Base-by-base conservation (phyloP, 2,888 invertebrate species). In the Andrena praecox region DNA sequence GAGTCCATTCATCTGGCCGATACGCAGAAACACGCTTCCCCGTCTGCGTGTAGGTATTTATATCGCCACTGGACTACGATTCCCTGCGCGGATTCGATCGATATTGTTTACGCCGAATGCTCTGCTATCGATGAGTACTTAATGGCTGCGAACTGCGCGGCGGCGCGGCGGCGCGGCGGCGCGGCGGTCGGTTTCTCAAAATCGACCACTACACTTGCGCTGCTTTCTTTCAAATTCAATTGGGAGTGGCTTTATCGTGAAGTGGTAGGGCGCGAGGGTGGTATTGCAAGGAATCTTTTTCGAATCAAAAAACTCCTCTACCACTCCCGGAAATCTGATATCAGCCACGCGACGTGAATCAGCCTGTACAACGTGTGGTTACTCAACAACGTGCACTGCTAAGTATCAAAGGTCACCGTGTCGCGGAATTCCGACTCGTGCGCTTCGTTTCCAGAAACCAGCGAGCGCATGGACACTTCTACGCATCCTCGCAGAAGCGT, bases 1-100 rank as follows among this genome's bases (percentile, higher is more conserved):
- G 48, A 59, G 62, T 50, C 63, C 67, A 67, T 78, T 78, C 77
- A 78, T 78, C 62, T 48, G 33, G 63, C 64, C 29, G 29, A 60
- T 31, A 73, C 52, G 35, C 62, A 31, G 16, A 67, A 31, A 24
- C 5, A 63, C 52, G 35, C 42, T 33, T 31, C 20, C 29, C 33
- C 35, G 29, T 27, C 29, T n/a, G 24, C 27, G 59, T 10, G 29
- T 20, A 20, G 20, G 20, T 70, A 60, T 70, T 59, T 72, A 31
- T 66, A 56, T 52, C 20, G 24, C 31, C 10, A 12, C 12, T 35
- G 33, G 12, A 63, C 54, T 33, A 20, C 35, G 54, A 73, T 73
- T 73, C 73, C 35, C 42, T 42, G 27, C 29, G 42, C 73, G 66
- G 59, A 67, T 67, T 59, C 31, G 29, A 66, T 66, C 54, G 29